Evolutionary conservation across 64 coral and sea anemone genomes (phyloP).

Genomic region (Trachythela sp.): DNA sequence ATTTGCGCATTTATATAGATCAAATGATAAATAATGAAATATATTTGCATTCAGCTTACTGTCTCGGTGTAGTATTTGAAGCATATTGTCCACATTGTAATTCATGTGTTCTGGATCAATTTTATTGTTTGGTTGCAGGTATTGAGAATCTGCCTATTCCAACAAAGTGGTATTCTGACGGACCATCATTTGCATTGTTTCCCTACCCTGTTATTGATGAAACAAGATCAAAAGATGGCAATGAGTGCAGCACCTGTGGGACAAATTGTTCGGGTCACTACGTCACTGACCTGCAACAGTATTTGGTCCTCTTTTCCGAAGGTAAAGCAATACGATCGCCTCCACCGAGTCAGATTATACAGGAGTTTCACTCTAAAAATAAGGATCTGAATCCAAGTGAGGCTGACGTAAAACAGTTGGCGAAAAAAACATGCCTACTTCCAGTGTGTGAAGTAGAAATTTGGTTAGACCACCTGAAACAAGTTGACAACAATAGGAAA

Average conservation of each 20-base stretch:
- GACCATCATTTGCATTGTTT: conserved; percentile 29
- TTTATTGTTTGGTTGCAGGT: neutral
- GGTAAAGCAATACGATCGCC: conserved; percentile 33
- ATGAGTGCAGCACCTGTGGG: conserved; percentile 20
- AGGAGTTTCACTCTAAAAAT: conserved; percentile 26
- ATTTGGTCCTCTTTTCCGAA: conserved; percentile 27
- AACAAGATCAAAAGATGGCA: neutral
- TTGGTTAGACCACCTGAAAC: conserved; percentile 7
- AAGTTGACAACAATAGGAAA: conserved; percentile 7
- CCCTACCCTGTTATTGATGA: conserved; percentile 30
- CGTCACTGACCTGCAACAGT: conserved; percentile 15
- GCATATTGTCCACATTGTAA: too few species aligned
- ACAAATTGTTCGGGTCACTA: conserved; percentile 24
- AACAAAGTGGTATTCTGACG: conserved; percentile 15
- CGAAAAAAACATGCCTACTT: conserved; percentile 13
- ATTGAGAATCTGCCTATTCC: neutral
- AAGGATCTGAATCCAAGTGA: neutral
- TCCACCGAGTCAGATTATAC: conserved; percentile 28
- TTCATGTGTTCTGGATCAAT: too few species aligned
- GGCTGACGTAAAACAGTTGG: neutral
- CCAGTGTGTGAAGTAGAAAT: neutral
- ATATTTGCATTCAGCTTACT: too few species aligned
- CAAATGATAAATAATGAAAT: too few species aligned
- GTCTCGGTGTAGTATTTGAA: too few species aligned
- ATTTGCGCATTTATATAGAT: neutral